Evolutionary conservation across 2,888 invertebrate genomes (phyloP).

Genomic region (Polydrusus cervinus): DNA sequence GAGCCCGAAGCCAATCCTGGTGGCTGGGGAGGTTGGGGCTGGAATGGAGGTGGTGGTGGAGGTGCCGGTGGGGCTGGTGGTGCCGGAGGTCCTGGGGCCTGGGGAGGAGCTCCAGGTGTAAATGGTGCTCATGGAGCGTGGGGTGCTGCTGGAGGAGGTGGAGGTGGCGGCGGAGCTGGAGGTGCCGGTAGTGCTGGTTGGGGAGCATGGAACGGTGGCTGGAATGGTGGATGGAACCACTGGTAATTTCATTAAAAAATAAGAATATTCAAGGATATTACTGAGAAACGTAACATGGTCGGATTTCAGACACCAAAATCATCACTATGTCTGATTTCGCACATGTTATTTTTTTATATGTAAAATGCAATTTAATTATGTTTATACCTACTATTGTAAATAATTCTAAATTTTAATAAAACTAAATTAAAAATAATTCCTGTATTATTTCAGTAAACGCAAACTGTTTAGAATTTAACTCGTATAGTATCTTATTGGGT

Average conservation of each 20-base stretch:
- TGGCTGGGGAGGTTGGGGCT: constrained; percentile 35
- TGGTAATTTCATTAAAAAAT: constrained; percentile 2
- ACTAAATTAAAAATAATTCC: background rate
- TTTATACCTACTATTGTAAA: background rate
- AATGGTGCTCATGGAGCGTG: background rate
- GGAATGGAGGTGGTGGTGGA: constrained; percentile 27
- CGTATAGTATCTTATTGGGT: no score
- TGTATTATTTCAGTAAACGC: no score
- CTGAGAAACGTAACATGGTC: constrained; percentile 20
- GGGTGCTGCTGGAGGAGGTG: constrained; percentile 36
- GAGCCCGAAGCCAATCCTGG: constrained; percentile 3
- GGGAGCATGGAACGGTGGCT: constrained; percentile 37
- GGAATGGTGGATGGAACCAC: constrained; percentile 23
- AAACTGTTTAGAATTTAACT: no score
- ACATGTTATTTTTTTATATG: constrained; percentile 6
- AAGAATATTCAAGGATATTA: background rate
- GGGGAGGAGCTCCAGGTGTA: background rate
- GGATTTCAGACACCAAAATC: background rate
- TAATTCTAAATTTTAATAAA: background rate
- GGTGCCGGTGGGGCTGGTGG: constrained; percentile 23
- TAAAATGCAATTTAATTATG: background rate
- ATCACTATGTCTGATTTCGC: background rate
- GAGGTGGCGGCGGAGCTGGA: constrained; percentile 52
- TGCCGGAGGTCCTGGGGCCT: constrained; percentile 1
- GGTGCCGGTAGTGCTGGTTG: constrained; percentile 53